Conservation (phyloP, 2,888 invertebrate genomes). For the Dolichomitus sp. region DNA sequence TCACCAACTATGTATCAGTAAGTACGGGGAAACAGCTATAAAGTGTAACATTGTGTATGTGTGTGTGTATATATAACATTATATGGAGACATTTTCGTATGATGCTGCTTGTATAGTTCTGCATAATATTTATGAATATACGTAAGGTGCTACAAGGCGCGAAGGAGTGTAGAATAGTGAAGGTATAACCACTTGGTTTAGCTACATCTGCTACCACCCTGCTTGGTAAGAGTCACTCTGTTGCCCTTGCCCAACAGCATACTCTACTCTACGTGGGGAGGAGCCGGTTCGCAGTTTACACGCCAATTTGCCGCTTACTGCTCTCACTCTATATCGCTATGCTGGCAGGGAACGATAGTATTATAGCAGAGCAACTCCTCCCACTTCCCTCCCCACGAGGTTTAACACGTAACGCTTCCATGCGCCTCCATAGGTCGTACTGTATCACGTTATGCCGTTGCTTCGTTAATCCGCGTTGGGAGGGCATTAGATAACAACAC, state of each 20-base stretch:
- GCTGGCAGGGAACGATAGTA: slow-evolving; percentile 53
- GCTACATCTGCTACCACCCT: slow-evolving; percentile 5
- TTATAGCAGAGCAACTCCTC: slow-evolving; percentile 29
- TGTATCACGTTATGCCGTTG: slow-evolving; percentile 31
- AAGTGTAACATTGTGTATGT: not conserved
- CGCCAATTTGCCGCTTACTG: slow-evolving; percentile 63
- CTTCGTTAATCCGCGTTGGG: slow-evolving; percentile 22
- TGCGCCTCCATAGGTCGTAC: slow-evolving; percentile 14
- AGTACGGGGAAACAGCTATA: slow-evolving; percentile 9
- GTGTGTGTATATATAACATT: not conserved
- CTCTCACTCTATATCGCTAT: slow-evolving; percentile 30
- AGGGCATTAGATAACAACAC: slow-evolving; percentile 6
- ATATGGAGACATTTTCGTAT: not conserved
- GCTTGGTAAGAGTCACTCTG: slow-evolving; percentile 29
- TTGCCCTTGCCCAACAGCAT: slow-evolving; percentile 26
- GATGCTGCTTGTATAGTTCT: slow-evolving; percentile 5
- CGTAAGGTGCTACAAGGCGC: slow-evolving; percentile 11
- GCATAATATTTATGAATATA: slow-evolving; percentile 24
- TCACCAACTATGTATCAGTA: slow-evolving; percentile 1
- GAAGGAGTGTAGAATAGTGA: not conserved
- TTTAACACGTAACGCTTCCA: slow-evolving; percentile 49
- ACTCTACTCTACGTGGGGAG: not conserved
- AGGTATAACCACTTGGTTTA: slow-evolving; percentile 11
- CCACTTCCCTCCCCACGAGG: slow-evolving; percentile 19
- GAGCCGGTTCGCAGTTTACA: slow-evolving; percentile 54